These are phyloP conservation scores for Ectemnius lituratus DNA, from an alignment of 2,888 invertebrate genomes.

Conservation along the genomic window DNA sequence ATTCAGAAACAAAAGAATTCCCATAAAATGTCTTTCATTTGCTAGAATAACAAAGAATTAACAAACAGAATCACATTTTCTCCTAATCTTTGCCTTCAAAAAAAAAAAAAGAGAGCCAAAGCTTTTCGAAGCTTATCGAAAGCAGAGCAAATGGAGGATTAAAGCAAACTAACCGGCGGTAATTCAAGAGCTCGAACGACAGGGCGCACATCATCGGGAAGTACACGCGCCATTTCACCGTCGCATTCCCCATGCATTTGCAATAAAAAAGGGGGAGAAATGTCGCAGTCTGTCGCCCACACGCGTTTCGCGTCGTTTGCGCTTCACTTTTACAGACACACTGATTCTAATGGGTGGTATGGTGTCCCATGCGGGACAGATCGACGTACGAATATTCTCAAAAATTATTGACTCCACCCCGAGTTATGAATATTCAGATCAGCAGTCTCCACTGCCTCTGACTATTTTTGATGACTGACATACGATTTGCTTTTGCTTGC, in stretches of 20 bases:
- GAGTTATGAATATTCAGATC: conserved; percentile 37
- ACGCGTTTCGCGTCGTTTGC: conserved; percentile 38
- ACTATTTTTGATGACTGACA: too few relatives aligned
- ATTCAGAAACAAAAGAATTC: too few relatives aligned
- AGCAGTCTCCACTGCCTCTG: not conserved
- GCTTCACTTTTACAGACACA: conserved; percentile 49
- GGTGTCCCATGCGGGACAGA: not conserved
- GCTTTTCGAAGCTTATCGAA: not conserved
- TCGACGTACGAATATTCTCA: conserved; percentile 41
- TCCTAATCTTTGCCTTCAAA: too few relatives aligned
- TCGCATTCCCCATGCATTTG: conserved; percentile 47
- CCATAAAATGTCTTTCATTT: too few relatives aligned
- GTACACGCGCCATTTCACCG: conserved; percentile 49
- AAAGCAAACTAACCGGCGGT: not conserved
- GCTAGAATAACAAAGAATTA: too few relatives aligned
- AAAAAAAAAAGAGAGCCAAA: too few relatives aligned
- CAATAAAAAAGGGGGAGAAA: conserved; percentile 57
- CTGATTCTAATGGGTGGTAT: conserved; percentile 44
- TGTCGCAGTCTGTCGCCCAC: conserved; percentile 37
- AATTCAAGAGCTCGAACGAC: conserved; percentile 2
- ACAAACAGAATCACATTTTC: too few relatives aligned
- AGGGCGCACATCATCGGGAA: not conserved
- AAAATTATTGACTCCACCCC: conserved; percentile 21
- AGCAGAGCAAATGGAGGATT: not conserved
- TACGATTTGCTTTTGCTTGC: too few relatives aligned